Evolutionary conservation across 2,888 invertebrate species (phyloP), one percentile per base, ranked within the genome.

Genomic region (Stenchaetothrips biformis): DNA sequence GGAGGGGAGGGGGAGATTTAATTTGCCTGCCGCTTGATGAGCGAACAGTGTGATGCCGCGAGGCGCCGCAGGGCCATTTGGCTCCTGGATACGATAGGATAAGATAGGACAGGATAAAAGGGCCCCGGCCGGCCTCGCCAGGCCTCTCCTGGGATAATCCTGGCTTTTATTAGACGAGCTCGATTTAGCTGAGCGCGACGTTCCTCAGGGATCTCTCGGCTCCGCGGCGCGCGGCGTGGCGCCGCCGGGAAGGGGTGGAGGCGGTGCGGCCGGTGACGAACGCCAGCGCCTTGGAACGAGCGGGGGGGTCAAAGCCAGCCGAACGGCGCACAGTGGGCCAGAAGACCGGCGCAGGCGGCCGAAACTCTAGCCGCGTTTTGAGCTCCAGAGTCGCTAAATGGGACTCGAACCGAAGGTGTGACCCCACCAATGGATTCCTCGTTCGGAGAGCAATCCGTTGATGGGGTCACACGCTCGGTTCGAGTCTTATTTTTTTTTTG

Each of bases 131-230:
- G 18, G 18, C 53, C 53, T 53, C 53, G 37, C 37, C 37, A 37
- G 37, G 37, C 37, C 67, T 74, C 67, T 74, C 67, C n/a, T 25
- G 67, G 67, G 67, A 74, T 74, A 74, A 74, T 74, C 67, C 67
- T 9, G 67, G 25, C 67, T 74, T 74, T 74, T 74, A 74, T 74
- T 74, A 74, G 67, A 74, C 67, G 67, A 25, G 67, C 21, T 74
- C 67, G 67, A 74, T 74, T 74, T 74, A 74, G 67, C 67, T 25
- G 21, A 74, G 59, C 37, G 37, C 59, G 13, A 21, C 67, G 67
- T 25, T 74, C 25, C 67, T 74, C 25, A 8, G 67, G 67, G 67
- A 74, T 74, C 67, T n/a, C n/a, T n/a, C n/a, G n/a, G n/a, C n/a
- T n/a, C 67, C n/a, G 21, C 67, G 67, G 67, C 4, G 67, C 67